These are phyloP conservation scores for Allygus modestus DNA, from an alignment of 2,888 invertebrate genomes.

Conservation along the genomic window DNA sequence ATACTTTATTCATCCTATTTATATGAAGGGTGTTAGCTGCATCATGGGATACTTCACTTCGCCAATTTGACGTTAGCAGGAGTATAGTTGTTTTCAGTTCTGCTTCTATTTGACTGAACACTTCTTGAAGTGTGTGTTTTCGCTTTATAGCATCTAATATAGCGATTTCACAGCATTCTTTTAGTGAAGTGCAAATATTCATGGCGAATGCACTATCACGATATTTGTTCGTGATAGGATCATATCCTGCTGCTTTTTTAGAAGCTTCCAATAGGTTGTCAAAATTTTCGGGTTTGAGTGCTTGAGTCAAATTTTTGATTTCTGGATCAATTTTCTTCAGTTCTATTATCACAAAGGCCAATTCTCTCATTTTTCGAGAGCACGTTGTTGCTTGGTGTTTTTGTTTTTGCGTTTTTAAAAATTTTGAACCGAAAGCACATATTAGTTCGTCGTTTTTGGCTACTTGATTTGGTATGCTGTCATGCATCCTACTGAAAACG, in stretches of 20 bases:
- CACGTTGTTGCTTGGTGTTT: not conserved
- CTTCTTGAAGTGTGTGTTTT: not conserved
- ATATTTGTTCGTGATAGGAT: not conserved
- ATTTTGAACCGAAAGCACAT: conserved; percentile 37
- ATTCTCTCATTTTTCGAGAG: conserved; percentile 54
- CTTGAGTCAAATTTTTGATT: conserved; percentile 22
- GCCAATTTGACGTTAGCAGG: conserved; percentile 22
- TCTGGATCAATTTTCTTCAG: conserved; percentile 1
- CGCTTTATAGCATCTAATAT: conserved; percentile 2
- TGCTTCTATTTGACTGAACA: not conserved
- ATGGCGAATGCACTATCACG: conserved; percentile 23
- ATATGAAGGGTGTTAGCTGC: not conserved
- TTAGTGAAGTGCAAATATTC: conserved; percentile 43
- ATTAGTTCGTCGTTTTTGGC: conserved; percentile 32
- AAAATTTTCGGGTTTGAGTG: conserved; percentile 44
- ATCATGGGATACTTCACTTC: conserved; percentile 19
- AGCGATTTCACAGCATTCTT: conserved; percentile 44
- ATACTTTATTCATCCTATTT: conserved; percentile 24
- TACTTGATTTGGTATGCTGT: not conserved
- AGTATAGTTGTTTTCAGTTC: conserved; percentile 30
- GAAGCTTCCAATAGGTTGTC: conserved; percentile 27
- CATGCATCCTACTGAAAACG: conserved; percentile 6
- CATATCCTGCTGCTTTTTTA: conserved; percentile 30
- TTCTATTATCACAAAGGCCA: conserved; percentile 43
- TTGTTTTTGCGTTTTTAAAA: conserved; percentile 48